A percentile compares a stretch with the other conserved stretches of the same genome.
phyloP scores from a whole-genome alignment of 2,113 vertebrate genomes.

The Atractosteus spatula region DNA sequence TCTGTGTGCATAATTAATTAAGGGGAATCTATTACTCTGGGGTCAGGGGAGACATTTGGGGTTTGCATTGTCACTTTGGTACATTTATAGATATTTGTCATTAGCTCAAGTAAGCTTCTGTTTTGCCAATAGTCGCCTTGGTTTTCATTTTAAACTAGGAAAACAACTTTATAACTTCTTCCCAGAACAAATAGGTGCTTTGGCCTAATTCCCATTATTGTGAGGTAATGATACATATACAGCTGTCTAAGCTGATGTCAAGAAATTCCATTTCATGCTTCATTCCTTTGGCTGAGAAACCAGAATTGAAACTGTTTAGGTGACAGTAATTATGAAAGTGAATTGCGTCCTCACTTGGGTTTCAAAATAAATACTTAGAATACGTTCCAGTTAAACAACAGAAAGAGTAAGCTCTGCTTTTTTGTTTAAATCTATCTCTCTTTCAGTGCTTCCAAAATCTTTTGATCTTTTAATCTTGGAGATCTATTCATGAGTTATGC shows the following conservation, averaged over 20 bases:
- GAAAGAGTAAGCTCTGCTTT: neutral
- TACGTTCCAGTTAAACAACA: neutral
- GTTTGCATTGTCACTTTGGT: neutral
- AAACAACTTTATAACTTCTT: conserved; percentile 37
- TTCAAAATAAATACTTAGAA: neutral
- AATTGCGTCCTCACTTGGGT: conserved; percentile 35
- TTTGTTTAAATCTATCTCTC: neutral
- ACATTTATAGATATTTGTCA: neutral
- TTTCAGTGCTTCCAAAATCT: no score
- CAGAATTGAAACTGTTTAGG: conserved; percentile 34
- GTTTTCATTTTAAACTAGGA: conserved; percentile 28
- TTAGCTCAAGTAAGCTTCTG: neutral
- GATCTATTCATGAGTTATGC: neutral
- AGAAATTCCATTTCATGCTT: conserved; percentile 54
- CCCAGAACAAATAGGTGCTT: conserved; percentile 28
- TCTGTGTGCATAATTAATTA: no score
- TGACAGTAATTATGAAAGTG: conserved; percentile 39
- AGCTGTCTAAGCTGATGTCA: conserved; percentile 35
- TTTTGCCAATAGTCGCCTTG: no score
- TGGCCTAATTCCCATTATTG: conserved; percentile 34
- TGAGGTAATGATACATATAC: conserved; percentile 37
- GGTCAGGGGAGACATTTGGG: no score
- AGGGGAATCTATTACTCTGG: no score
- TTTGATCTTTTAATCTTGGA: neutral
- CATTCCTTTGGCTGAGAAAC: conserved; percentile 44